A percentile compares a stretch with the other conserved stretches of the same genome.
Evolutionary conservation across 2,888 invertebrate genomes (phyloP).

Genomic region (Hoplodrina ambigua): DNA sequence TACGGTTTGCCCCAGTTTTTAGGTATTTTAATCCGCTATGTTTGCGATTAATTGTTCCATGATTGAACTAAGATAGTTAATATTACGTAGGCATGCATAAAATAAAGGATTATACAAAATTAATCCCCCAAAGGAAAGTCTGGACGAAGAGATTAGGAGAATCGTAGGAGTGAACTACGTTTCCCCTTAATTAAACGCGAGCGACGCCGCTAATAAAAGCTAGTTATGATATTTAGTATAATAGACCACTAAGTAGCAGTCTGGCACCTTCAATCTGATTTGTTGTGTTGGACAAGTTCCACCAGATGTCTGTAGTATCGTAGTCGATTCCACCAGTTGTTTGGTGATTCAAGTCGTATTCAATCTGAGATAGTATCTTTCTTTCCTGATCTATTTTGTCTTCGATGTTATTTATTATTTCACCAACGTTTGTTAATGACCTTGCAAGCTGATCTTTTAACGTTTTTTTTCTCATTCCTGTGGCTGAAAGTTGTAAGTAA

Average conservation of each 20-base stretch:
- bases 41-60: too few species aligned
- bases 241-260: background rate
- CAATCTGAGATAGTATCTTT: background rate
- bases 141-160: too few species aligned
- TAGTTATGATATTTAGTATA: background rate
- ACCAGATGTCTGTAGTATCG: background rate
- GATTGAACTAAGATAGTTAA: too few species aligned
- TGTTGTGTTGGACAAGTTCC: background rate
- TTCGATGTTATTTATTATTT: slow-evolving; percentile 20
- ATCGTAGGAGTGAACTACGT: too few species aligned
- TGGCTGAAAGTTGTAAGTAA: slow-evolving; percentile 7
- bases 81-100: too few species aligned
- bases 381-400: slow-evolving; percentile 15
- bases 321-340: background rate
- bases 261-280: background rate
- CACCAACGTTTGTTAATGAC: slow-evolving; percentile 2
- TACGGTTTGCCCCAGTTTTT: too few species aligned
- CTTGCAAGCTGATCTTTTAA: slow-evolving; percentile 15
- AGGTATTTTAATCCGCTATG: too few species aligned
- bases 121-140: too few species aligned
- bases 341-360: background rate
- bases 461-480: slow-evolving; percentile 2
- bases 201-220: too few species aligned
- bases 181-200: too few species aligned
- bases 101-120: too few species aligned